These are phyloP conservation scores for Caprella mutica DNA, from an alignment of 2,888 invertebrate genomes.

Conservation along the genomic window DNA sequence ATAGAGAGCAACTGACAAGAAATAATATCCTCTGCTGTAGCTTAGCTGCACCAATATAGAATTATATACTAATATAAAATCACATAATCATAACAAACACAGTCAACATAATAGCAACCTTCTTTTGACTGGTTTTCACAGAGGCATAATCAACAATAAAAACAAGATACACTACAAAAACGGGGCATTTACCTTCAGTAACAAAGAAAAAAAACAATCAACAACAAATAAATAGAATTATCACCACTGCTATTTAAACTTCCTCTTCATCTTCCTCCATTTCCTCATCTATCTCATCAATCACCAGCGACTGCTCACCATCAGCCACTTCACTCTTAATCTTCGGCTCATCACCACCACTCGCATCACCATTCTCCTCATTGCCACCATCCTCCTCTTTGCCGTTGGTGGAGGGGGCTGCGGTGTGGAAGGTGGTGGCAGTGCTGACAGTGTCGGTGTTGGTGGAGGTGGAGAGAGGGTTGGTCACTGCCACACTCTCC, in stretches of 20 bases:
- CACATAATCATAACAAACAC: not conserved
- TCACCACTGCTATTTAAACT: no score
- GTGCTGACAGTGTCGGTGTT: not conserved
- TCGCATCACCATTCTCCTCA: slow-evolving; percentile 14
- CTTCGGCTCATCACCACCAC: not conserved
- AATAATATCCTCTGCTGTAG: no score
- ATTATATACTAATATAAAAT: not conserved
- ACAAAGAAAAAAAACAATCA: no score
- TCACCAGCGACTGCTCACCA: not conserved
- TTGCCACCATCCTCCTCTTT: not conserved
- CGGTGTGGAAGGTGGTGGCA: not conserved
- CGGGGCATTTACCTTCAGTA: not conserved
- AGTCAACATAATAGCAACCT: no score
- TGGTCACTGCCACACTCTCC: slow-evolving; percentile 17
- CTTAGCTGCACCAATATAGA: not conserved
- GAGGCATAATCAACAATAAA: not conserved
- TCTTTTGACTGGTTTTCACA: no score
- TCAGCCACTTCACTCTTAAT: not conserved
- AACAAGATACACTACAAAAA: not conserved
- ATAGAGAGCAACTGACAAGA: no score
- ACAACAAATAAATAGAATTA: no score
- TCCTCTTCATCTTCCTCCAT: slow-evolving; percentile 14
- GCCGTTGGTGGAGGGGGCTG: slow-evolving; percentile 1
- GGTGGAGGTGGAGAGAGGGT: no score
- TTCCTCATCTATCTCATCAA: not conserved